Conservation (phyloP, 2,797 vertebrate genomes). For the Acropternis orthonyx region DNA sequence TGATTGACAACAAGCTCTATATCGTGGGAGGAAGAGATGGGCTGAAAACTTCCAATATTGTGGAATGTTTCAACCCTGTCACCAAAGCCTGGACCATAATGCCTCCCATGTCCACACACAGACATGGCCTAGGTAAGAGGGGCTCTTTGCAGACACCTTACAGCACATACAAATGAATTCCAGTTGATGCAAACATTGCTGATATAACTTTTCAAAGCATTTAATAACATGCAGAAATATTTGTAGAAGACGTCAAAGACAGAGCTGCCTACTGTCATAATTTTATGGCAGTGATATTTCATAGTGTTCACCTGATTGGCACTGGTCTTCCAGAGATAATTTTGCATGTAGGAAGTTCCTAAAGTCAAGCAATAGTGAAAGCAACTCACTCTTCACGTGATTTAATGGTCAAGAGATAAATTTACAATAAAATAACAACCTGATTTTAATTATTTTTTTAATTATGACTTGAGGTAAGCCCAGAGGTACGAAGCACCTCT, state of each 20-base stretch:
- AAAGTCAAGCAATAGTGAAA: background rate
- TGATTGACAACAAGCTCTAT: slow-evolving; percentile 95
- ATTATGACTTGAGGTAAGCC: background rate
- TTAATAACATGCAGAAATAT: fast-evolving
- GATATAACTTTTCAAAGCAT: background rate
- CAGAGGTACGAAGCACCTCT: background rate
- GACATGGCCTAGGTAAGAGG: slow-evolving; percentile 90
- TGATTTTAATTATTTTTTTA: background rate
- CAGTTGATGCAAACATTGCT: background rate
- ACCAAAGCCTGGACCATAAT: slow-evolving; percentile 94
- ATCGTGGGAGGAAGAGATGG: slow-evolving; percentile 95
- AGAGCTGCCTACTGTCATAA: background rate
- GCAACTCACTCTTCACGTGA: background rate
- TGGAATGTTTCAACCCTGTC: slow-evolving; percentile 93
- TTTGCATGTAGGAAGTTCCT: background rate
- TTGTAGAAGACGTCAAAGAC: background rate
- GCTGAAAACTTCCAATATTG: slow-evolving; percentile 94
- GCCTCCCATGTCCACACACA: slow-evolving; percentile 98
- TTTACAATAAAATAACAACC: background rate
- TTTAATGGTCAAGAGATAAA: background rate
- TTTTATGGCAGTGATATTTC: background rate
- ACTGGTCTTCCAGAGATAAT: background rate
- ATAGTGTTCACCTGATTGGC: background rate
- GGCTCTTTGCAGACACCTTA: background rate
- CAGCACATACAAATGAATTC: background rate